These are phyloP conservation scores for Gallinago stenura DNA, from an alignment of 2,797 vertebrate genomes.

Conservation along the genomic window DNA sequence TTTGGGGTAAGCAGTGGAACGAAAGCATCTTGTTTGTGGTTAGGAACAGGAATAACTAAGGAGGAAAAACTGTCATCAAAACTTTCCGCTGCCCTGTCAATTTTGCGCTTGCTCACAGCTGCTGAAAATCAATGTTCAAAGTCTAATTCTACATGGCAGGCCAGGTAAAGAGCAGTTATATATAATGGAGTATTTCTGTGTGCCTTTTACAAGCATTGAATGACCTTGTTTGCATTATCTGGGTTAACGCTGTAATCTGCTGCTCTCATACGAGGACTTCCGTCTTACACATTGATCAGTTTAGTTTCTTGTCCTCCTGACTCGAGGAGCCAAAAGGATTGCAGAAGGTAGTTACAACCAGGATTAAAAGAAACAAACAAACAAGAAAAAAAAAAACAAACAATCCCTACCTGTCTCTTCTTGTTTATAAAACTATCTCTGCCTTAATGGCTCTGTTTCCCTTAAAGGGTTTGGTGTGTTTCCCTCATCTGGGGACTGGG, in stretches of 20 bases:
- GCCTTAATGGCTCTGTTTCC: neutral
- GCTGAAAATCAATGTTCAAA: conserved; percentile 26
- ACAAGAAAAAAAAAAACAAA: neutral
- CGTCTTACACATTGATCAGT: conserved; percentile 47
- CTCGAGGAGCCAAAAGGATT: neutral
- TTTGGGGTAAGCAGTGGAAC: neutral
- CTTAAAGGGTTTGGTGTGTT: neutral
- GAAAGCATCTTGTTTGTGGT: neutral
- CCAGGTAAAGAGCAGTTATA: neutral
- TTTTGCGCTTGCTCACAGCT: conserved; percentile 16
- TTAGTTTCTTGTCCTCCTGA: conserved; percentile 46
- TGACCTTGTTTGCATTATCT: conserved; percentile 61
- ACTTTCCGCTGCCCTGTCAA: neutral
- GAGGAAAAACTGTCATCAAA: neutral
- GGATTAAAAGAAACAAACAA: neutral
- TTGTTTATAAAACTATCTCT: neutral
- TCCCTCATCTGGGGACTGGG: neutral
- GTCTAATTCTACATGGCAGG: conserved; percentile 14
- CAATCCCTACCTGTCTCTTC: accelerated
- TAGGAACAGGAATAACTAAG: neutral
- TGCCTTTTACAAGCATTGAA: neutral
- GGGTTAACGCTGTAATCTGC: conserved; percentile 54
- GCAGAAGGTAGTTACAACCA: neutral
- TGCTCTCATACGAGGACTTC: conserved; percentile 40
- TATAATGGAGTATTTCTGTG: neutral